Conservation (phyloP, 1,140 invertebrate genomes). For the Cataglyphis hispanica region DNA sequence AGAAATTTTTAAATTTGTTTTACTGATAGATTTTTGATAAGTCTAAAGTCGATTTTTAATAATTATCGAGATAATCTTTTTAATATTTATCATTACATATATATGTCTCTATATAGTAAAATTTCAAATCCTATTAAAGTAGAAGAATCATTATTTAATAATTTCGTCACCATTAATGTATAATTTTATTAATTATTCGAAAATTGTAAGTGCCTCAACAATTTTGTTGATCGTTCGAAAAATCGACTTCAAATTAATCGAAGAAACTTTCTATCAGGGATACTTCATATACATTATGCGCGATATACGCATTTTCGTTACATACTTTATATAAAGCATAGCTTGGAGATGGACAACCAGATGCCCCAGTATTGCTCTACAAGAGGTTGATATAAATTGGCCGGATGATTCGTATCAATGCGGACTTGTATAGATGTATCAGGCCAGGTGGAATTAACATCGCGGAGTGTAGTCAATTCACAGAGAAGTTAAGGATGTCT, state of each 20-base stretch:
- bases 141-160: no score
- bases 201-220: not conserved
- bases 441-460: slow-evolving; percentile 22
- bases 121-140: no score
- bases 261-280: not conserved
- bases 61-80: no score
- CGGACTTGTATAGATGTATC: not conserved
- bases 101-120: no score
- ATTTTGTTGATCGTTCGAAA: not conserved
- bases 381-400: slow-evolving; percentile 20
- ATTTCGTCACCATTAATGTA: no score
- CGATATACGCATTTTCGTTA: not conserved
- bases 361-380: slow-evolving; percentile 31
- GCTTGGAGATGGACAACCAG: slow-evolving; percentile 55
- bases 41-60: no score
- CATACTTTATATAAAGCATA: slow-evolving; percentile 11
- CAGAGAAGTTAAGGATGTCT: not conserved
- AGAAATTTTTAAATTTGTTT: no score
- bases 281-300: not conserved
- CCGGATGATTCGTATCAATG: not conserved
- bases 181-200: not conserved
- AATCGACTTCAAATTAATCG: not conserved
- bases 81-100: no score
- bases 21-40: no score
- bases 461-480: not conserved